Evolutionary conservation across 2,113 vertebrate genomes (phyloP).

Genomic region (Opisthocomus hoazin): DNA sequence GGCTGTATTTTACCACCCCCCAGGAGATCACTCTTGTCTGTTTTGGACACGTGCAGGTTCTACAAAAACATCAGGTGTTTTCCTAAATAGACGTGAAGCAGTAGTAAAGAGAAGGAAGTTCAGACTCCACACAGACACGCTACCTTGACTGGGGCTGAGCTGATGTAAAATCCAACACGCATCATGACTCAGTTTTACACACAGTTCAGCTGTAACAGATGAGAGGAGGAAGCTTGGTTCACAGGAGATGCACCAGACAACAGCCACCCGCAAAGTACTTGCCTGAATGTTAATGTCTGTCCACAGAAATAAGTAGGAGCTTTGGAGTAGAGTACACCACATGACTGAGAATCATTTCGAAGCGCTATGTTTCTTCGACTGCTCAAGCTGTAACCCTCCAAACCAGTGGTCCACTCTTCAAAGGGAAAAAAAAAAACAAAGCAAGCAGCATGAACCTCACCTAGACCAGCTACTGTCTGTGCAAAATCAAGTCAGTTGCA

Average conservation of each 20-base stretch:
- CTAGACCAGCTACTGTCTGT: neutral
- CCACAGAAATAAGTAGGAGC: conserved; percentile 91
- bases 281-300: conserved; percentile 94
- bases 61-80: neutral
- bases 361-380: conserved; percentile 93
- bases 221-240: neutral
- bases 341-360: conserved; percentile 80
- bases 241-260: neutral
- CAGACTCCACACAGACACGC: neutral
- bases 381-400: conserved; percentile 94
- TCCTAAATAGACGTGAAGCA: neutral
- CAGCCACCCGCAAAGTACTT: conserved; percentile 21
- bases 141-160: neutral
- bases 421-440: neutral
- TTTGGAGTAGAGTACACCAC: conserved; percentile 87
- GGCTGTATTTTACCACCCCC: neutral
- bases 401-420: conserved; percentile 86
- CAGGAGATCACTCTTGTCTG: neutral
- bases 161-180: neutral
- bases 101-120: neutral
- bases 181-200: neutral
- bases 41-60: neutral
- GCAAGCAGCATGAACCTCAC: neutral
- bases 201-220: neutral
- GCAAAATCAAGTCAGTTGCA: neutral